Evolutionary conservation across 2,888 invertebrate genomes (phyloP), one percentile per base, ranked within the genome.

Genomic region (Lepidocyrtoides sp.): DNA sequence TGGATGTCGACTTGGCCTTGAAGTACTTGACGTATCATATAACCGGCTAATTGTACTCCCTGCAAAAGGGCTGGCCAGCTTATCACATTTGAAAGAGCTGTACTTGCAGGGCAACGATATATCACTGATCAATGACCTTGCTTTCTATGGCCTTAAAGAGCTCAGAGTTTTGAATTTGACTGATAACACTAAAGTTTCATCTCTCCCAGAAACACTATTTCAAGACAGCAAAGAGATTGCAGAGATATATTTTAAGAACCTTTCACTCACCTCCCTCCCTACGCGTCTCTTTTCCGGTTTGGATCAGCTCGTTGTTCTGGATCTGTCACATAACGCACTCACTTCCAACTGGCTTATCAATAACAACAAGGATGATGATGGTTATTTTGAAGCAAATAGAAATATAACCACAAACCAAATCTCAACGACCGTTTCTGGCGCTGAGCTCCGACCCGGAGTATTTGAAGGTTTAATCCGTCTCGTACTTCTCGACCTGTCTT

Each of bases 231-330:
- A 97, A 82, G 97, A 97, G 93, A 97, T 98, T 94, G 98, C 97
- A 95, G 98, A 98, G 95, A 97, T 98, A 95, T 97, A 98, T 95
- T 96, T 98, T 95, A 98, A 98, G 95, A 98, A 98, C 95, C 98
- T 98, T 96, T 98, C 98, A 26, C 97, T 99, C 94, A 97, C 97
- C 95, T 97, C 97, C 66, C 96, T 98, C 93, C 97, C 98, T 93
- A 97, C 98, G 0, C 97, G 97, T 93, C 96, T 98, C 85, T 98
- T 99, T 95, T 96, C 97, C n/a, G 97, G 98, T 95, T 96, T 98
- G 94, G 97, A 97, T 94, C 98, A 97, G 95, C 96, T 99, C 94
- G 96, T 97, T 94, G 97, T 97, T 0, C 95, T 98, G 93, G 98
- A 98, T 95, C 95, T 98, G 95, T 98, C 98, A 60, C 97, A 97